Evolutionary conservation across 2,113 vertebrate genomes (phyloP).

Genomic region (Acanthisitta chloris): DNA sequence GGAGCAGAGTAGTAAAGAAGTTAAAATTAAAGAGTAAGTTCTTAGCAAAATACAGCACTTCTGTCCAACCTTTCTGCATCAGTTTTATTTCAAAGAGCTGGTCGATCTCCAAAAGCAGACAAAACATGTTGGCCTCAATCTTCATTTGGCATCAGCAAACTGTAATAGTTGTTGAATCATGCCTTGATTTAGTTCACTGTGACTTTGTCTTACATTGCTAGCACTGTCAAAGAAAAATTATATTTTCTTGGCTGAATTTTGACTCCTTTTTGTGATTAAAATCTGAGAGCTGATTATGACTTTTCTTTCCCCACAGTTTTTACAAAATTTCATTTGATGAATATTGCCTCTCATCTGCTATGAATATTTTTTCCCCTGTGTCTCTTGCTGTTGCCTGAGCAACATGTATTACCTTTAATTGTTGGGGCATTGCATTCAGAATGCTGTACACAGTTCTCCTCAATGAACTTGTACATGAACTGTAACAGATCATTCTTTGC

Average conservation of each 20-base stretch:
- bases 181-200: slow-evolving; percentile 22
- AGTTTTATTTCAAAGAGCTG: slow-evolving; percentile 12
- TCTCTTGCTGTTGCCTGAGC: slow-evolving; percentile 23
- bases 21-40: neutral
- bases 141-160: slow-evolving; percentile 6
- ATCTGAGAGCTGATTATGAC: neutral
- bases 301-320: neutral
- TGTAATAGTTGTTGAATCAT: slow-evolving; percentile 39
- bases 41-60: neutral
- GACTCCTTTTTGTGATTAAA: slow-evolving; percentile 16
- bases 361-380: neutral
- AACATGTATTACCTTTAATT: neutral
- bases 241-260: slow-evolving; percentile 30
- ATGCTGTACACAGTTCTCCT: neutral
- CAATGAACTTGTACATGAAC: neutral
- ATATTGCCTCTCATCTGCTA: neutral
- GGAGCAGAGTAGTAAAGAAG: neutral
- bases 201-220: neutral
- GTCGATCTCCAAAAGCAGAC: slow-evolving; percentile 30
- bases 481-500: neutral
- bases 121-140: slow-evolving; percentile 8
- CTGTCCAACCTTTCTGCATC: neutral
- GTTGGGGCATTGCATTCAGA: neutral
- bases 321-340: neutral
- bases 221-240: slow-evolving; percentile 1